phyloP scores from a whole-genome alignment of 2,797 vertebrate species.

The Coregonus ussuriensis region DNA sequence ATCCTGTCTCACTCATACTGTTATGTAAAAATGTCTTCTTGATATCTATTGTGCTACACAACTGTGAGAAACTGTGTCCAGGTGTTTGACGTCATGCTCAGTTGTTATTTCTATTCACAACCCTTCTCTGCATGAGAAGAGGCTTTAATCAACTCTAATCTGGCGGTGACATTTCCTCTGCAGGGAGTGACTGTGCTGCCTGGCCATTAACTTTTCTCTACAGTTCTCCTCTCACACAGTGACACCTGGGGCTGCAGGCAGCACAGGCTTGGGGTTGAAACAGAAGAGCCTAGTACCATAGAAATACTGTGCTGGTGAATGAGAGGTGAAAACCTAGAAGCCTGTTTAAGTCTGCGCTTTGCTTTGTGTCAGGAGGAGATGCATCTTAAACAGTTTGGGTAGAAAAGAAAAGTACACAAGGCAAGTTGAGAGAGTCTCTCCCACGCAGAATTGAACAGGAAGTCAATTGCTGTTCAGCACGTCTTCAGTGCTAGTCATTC shows the following conservation, averaged over 20 bases:
- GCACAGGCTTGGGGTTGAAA: not conserved
- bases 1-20: not conserved
- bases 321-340: slow-evolving; percentile 32
- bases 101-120: slow-evolving; percentile 58
- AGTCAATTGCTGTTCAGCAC: slow-evolving; percentile 47
- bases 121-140: slow-evolving; percentile 57
- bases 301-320: slow-evolving; percentile 28
- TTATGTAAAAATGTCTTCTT: slow-evolving; percentile 13
- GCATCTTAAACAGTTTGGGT: slow-evolving; percentile 62
- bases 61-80: slow-evolving; percentile 44
- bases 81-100: slow-evolving; percentile 64
- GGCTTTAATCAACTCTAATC: slow-evolving; percentile 66
- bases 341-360: slow-evolving; percentile 58
- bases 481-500: slow-evolving; percentile 40
- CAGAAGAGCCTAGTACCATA: not conserved
- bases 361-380: slow-evolving; percentile 32
- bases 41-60: slow-evolving; percentile 44
- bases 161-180: slow-evolving; percentile 68
- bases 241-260: too few species aligned
- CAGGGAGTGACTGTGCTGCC: slow-evolving; percentile 21
- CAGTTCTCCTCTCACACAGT: too few species aligned
- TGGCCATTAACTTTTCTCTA: slow-evolving; percentile 53
- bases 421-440: slow-evolving; percentile 26
- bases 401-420: slow-evolving; percentile 51
- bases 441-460: slow-evolving; percentile 56